Conservation (phyloP, 2,113 vertebrate species). For the Dryoscopus gambensis region DNA sequence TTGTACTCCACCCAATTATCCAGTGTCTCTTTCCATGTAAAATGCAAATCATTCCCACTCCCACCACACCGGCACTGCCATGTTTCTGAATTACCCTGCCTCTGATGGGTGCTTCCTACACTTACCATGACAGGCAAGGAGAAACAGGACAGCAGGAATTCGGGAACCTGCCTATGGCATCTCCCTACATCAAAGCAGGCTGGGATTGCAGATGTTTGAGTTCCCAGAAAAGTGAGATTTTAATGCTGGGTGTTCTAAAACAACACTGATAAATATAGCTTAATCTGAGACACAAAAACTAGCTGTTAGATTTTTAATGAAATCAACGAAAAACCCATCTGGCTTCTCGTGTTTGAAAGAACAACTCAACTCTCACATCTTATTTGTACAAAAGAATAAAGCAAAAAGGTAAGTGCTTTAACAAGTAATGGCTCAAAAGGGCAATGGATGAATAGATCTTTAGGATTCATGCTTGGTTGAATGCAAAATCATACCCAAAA, state of each 20-base stretch:
- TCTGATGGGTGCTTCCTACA: not conserved
- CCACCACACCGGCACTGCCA: not conserved
- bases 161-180: fast-evolving
- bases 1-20: not conserved
- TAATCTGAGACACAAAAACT: not conserved
- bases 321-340: not conserved
- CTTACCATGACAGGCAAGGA: not conserved
- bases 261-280: not conserved
- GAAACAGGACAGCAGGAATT: not conserved
- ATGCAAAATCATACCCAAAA: slow-evolving; percentile 14
- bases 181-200: not conserved
- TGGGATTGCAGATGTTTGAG: not conserved
- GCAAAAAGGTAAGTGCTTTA: not conserved
- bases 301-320: not conserved
- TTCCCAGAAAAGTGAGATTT: not conserved
- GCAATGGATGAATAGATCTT: not conserved
- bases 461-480: not conserved
- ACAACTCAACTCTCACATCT: not conserved
- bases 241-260: not conserved
- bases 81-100: not conserved
- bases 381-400: not conserved
- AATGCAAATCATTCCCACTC: not conserved
- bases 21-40: not conserved
- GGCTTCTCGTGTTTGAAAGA: not conserved
- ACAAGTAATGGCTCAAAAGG: not conserved